Conservation (phyloP, 1,140 invertebrate genomes). For the Philopotamus ludificatus region DNA sequence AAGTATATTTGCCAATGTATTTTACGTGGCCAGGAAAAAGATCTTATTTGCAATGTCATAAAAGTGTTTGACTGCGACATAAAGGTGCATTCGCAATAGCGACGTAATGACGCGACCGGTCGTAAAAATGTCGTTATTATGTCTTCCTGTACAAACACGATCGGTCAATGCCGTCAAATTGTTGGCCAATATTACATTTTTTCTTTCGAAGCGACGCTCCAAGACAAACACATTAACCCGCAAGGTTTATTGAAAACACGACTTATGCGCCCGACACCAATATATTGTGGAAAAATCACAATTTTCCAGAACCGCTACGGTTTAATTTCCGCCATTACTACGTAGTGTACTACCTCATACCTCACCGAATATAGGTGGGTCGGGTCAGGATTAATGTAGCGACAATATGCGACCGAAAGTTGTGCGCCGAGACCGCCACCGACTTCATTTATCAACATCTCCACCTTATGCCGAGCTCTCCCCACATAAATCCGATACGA, state of each 20-base stretch:
- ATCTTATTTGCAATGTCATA: no score
- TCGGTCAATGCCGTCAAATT: neutral
- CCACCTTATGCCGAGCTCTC: slow-evolving; percentile 12
- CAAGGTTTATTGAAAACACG: neutral
- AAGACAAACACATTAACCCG: neutral
- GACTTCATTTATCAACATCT: slow-evolving; percentile 35
- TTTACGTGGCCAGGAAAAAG: no score
- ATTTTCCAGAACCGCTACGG: neutral
- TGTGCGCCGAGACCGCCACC: slow-evolving; percentile 23
- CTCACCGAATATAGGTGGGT: neutral
- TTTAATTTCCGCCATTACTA: neutral
- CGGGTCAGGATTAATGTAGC: slow-evolving; percentile 44
- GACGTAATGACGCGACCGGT: slow-evolving; percentile 1
- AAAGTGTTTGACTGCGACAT: no score
- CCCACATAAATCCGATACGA: slow-evolving; percentile 14
- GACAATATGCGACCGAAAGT: slow-evolving; percentile 43
- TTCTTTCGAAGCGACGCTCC: neutral
- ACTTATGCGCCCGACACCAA: neutral
- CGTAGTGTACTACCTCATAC: neutral
- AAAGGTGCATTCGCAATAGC: slow-evolving; percentile 23
- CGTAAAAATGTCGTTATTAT: slow-evolving; percentile 33
- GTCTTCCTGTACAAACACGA: slow-evolving; percentile 7
- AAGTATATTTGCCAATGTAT: no score
- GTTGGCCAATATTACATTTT: slow-evolving; percentile 19
- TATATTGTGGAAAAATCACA: neutral